Base-by-base conservation (phyloP, 2,888 invertebrate species). In the Ganaspis brasiliensis region DNA sequence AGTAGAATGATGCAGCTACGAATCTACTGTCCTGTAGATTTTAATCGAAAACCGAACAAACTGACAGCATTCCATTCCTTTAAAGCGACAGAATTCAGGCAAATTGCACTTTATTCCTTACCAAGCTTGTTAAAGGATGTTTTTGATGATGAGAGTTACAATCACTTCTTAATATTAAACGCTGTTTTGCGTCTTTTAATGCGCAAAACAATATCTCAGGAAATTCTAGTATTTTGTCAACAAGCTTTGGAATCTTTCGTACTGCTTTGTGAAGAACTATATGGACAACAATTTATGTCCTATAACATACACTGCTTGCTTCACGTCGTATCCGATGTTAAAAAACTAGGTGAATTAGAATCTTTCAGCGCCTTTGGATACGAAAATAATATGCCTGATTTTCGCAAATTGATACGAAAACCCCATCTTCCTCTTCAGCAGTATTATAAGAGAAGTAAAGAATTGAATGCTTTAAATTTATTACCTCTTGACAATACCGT, bases 61-160 rank as follows among this genome's bases (percentile, higher is more conserved):
- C 12, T 73, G n/a, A 73, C 73, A 8, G 19, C 12, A 26, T 24
- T 61, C 9, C 61, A 61, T n/a, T 0, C 14, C 21, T 75, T 75
- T 24, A 75, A 75, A 57, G 71, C 75, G 37, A 75, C 75, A 14
- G 71, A 75, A n/a, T 75, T 71, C n/a, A 37, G 75, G 10, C 75
- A 75, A 35, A 14, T 75, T n/a, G 37, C 59, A 57, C 19, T 75
- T 8, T 74, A 74, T 10, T 70, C 70, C 8, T 49, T 45, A n/a
- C 70, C 70, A 21, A 52, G 70, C 31, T 12, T 73, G 2, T 49
- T 73, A 1, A 21, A 61, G 2, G 16, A 59, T 45, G 19, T 73
- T 6, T 59, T 73, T 2, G 2, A 0, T 5, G 10, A 45, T 8
- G 21, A 55, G 5, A 3, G 2, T 19, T 55, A 55, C 21, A 10